Percentiles rank a stretch among this genome's conserved stretches.
phyloP scores from a whole-genome alignment of 2,888 invertebrate species.

The Drosophila ustulata region DNA sequence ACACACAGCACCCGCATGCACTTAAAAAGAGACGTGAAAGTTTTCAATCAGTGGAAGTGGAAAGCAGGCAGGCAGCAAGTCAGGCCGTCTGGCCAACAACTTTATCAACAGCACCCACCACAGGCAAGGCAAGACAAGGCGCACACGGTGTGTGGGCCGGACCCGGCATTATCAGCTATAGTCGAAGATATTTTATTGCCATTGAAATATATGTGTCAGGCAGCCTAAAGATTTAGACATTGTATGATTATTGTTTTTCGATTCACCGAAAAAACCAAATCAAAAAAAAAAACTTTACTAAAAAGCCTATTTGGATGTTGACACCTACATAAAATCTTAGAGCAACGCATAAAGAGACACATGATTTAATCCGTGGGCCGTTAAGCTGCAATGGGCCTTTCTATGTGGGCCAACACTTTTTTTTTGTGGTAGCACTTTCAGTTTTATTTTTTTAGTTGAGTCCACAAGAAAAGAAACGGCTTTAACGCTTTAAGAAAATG shows the following conservation, averaged over 20 bases:
- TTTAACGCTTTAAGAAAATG: slow-evolving; percentile 27
- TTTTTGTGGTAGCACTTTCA: slow-evolving; percentile 58
- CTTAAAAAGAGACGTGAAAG: slow-evolving; percentile 74
- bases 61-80: slow-evolving; percentile 56
- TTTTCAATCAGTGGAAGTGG: slow-evolving; percentile 64
- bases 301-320: slow-evolving; percentile 2
- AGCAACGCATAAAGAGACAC: slow-evolving; percentile 41
- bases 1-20: slow-evolving; percentile 69
- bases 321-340: slow-evolving; percentile 10
- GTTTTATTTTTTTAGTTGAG: slow-evolving; percentile 14
- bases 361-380: slow-evolving; percentile 48
- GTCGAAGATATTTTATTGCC: slow-evolving; percentile 54
- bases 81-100: slow-evolving; percentile 51
- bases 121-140: slow-evolving; percentile 28
- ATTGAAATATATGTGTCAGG: slow-evolving; percentile 71
- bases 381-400: slow-evolving; percentile 44
- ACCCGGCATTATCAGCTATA: slow-evolving; percentile 26
- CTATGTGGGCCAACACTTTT: slow-evolving; percentile 29
- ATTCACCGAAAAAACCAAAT: slow-evolving; percentile 32
- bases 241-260: slow-evolving; percentile 64
- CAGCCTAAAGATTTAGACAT: slow-evolving; percentile 64
- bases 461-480: slow-evolving; percentile 1
- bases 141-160: slow-evolving; percentile 38
- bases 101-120: slow-evolving; percentile 37
- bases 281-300: not conserved